phyloP scores from a whole-genome alignment of 2,797 vertebrate species.

The Loriculus beryllinus region DNA sequence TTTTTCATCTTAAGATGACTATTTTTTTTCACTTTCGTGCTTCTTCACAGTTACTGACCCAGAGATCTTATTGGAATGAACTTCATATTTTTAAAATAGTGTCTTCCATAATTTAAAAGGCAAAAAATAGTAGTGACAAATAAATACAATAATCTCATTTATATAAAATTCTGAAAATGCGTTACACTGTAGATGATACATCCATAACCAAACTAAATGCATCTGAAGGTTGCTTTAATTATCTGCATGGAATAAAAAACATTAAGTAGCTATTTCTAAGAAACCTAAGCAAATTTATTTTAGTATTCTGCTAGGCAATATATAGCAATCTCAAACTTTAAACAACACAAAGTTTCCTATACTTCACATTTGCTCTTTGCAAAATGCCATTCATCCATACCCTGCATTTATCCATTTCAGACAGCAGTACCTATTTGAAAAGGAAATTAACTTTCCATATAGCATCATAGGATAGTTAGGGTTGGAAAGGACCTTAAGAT shows the following conservation, averaged over 20 bases:
- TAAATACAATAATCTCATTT: neutral
- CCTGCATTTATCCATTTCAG: neutral
- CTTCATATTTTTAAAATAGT: neutral
- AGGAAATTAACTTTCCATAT: neutral
- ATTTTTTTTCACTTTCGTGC: neutral
- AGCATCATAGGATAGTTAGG: too few species aligned
- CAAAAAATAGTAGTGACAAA: neutral
- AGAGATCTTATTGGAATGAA: neutral
- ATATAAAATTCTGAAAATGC: neutral
- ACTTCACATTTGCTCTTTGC: neutral
- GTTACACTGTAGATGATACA: neutral
- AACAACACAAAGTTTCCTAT: neutral
- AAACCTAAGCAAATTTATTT: neutral
- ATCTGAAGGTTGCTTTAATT: neutral
- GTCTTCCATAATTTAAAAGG: neutral
- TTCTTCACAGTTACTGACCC: neutral
- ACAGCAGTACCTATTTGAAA: neutral
- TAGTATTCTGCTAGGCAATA: neutral
- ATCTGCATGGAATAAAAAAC: neutral
- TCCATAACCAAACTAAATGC: neutral
- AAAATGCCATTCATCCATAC: rapidly evolving
- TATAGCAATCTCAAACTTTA: neutral
- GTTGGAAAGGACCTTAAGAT: too few species aligned
- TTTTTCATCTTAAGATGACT: neutral
- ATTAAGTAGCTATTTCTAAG: neutral